Conservation (phyloP, 2,888 invertebrate genomes). For the Balanococcus diminutus region DNA sequence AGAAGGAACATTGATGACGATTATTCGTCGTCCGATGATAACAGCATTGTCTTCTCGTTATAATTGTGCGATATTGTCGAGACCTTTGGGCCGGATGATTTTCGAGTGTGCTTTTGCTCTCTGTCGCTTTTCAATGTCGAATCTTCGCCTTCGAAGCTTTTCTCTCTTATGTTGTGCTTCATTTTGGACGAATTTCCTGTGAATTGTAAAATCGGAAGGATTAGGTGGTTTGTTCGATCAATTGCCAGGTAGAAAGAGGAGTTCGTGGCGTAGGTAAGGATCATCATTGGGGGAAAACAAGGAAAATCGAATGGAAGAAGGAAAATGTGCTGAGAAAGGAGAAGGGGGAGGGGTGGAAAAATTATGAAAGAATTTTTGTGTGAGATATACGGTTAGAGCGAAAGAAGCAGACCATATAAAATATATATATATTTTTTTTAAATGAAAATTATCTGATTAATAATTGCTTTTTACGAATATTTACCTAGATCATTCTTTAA, state of each 20-base stretch:
- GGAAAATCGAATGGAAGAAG: too few species aligned
- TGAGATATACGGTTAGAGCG: too few species aligned
- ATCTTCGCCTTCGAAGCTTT: constrained; percentile 74
- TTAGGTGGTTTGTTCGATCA: not conserved
- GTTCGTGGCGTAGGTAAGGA: not conserved
- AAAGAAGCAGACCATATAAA: too few species aligned
- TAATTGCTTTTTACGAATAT: too few species aligned
- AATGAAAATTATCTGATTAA: too few species aligned
- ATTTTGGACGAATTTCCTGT: constrained; percentile 38
- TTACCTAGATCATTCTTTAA: too few species aligned
- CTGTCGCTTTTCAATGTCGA: constrained; percentile 61
- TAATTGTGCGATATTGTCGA: constrained; percentile 84
- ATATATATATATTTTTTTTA: too few species aligned
- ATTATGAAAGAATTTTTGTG: too few species aligned
- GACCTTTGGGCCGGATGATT: constrained; percentile 65
- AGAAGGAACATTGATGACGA: constrained; percentile 40
- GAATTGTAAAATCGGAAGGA: not conserved
- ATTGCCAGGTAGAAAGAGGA: not conserved
- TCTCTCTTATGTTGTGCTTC: constrained; percentile 67
- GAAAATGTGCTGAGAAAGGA: too few species aligned
- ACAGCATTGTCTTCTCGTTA: constrained; percentile 93
- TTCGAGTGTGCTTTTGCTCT: constrained; percentile 39
- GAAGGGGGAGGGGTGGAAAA: too few species aligned
- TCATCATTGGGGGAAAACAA: too few species aligned
- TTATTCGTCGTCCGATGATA: constrained; percentile 90